Evolutionary conservation across 1,140 invertebrate species (phyloP), one percentile per base, ranked within the genome.

Genomic region (Battus philenor): DNA sequence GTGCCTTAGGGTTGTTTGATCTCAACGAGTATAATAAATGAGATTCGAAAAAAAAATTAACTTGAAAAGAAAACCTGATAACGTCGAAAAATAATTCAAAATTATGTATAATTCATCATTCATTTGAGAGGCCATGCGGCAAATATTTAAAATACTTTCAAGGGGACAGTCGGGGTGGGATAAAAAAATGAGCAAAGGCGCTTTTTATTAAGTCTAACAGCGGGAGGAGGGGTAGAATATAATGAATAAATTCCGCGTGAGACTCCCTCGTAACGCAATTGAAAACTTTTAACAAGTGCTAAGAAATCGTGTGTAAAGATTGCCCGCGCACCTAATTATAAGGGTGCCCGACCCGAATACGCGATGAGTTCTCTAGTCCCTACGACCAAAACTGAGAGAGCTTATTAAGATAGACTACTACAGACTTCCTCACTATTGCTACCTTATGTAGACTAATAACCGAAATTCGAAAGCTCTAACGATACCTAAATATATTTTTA

Each of bases 261-360:
- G 68, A 49, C 53, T 60, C 58, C 60, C 61, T 70, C 59, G 54
- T 82, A 82, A 85, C 69, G 81, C 78, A 85, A 85, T 85, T 85
- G 81, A 82, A 82, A 85, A 85, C 81, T 85, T 85, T 82, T 82
- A 82, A 82, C 78, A 79, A 84, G 81, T 81, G 75, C 68, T 68
- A 68, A 72, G 77, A 81, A 85, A 81, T 82, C 81, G 81, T 78
- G 77, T 83, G 81, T 80, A 72, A 85, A 85, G 78, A 78, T 82
- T 69, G 72, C 61, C 59, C 64, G 44, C 55, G 58, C 58, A 69
- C 68, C 71, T 81, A 81, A 85, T 82, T 85, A 82, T 54, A 65
- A 41, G 47, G 56, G 47, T 60, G 62, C 64, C 58, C 59, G 66
- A 45, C 62, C 59, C 47, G 78, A 81, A 84, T 79, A 74, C 74